These are phyloP conservation scores for Opisthograptis luteolata DNA, from an alignment of 2,888 invertebrate species.

Conservation along the genomic window DNA sequence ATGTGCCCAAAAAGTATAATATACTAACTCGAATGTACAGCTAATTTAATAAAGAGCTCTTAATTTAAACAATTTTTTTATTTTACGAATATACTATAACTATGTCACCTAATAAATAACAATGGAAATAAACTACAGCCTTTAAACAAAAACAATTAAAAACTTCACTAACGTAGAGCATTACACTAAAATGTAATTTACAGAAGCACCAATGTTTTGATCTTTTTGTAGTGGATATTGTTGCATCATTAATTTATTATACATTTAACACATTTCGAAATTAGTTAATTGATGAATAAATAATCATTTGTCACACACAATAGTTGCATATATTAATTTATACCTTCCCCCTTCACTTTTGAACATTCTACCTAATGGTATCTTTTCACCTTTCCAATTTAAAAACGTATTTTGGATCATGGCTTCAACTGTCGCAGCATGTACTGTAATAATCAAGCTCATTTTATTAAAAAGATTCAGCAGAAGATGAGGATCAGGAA, in stretches of 20 bases:
- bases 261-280: neutral
- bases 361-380: too few species aligned
- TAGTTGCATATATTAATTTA: neutral
- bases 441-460: too few species aligned
- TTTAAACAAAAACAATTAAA: slow-evolving; percentile 18
- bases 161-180: slow-evolving; percentile 11
- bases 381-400: too few species aligned
- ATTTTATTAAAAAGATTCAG: slow-evolving; percentile 9
- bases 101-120: slow-evolving; percentile 32
- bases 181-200: too few species aligned
- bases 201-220: too few species aligned
- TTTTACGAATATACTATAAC: slow-evolving; percentile 30
- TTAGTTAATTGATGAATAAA: neutral
- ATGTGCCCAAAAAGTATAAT: slow-evolving; percentile 84
- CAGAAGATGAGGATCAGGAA: slow-evolving; percentile 28
- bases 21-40: slow-evolving; percentile 85
- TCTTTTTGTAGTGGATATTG: too few species aligned
- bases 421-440: too few species aligned
- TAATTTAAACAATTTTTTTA: slow-evolving; percentile 54
- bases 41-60: slow-evolving; percentile 84
- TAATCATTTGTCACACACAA: slow-evolving; percentile 5
- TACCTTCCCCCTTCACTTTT: too few species aligned
- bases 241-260: too few species aligned
- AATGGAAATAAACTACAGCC: slow-evolving; percentile 27
- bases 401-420: too few species aligned